Evolutionary conservation across 2,888 invertebrate genomes (phyloP).

Genomic region (Hedychridium roseum): DNA sequence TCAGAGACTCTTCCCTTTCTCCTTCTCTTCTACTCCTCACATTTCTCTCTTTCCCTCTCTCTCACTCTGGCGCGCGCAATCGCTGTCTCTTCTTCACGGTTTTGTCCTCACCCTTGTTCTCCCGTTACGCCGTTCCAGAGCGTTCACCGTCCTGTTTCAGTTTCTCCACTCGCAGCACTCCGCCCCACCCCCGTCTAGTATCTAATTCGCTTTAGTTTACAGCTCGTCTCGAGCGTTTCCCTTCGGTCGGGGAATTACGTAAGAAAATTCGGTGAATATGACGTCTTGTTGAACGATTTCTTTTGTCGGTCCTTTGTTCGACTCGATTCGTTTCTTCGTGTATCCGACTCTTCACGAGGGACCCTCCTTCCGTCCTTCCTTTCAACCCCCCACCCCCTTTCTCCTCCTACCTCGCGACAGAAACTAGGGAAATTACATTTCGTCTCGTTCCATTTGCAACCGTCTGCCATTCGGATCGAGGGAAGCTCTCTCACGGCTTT

Average conservation of each 20-base stretch:
- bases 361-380: background rate
- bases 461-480: too few relatives aligned
- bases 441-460: constrained; percentile 3
- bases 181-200: too few relatives aligned
- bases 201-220: too few relatives aligned
- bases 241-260: too few relatives aligned
- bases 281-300: too few relatives aligned
- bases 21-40: background rate
- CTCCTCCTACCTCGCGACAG: constrained; percentile 1
- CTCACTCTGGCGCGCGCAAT: background rate
- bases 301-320: too few relatives aligned
- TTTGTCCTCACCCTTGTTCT: constrained; percentile 1
- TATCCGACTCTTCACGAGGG: background rate
- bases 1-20: background rate
- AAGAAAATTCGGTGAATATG: too few relatives aligned
- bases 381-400: background rate
- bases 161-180: too few relatives aligned
- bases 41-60: background rate
- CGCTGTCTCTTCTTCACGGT: background rate
- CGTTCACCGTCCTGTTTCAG: too few relatives aligned
- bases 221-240: too few relatives aligned
- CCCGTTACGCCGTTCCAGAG: too few relatives aligned
- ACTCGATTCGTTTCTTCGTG: too few relatives aligned
- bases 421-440: constrained; percentile 31
- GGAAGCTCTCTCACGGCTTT: constrained; percentile 12